A percentile compares a stretch with the other conserved stretches of the same genome.
Conservation (phyloP, 1,140 invertebrate genomes). For the Marisa cornuarietis region DNA sequence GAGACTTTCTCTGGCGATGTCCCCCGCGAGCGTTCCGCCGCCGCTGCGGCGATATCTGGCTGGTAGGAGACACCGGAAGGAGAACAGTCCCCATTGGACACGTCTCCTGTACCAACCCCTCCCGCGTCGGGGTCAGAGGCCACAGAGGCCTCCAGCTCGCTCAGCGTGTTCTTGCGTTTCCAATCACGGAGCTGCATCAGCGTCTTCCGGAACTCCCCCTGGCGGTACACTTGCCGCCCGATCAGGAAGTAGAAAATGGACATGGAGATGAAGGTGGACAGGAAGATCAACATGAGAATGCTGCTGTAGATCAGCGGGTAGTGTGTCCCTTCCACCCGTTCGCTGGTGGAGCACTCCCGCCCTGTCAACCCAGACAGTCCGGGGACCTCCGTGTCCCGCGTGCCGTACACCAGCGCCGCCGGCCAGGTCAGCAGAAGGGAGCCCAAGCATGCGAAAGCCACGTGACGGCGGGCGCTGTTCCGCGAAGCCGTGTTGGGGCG, state of each 20-base stretch:
- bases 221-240: conserved; percentile 32
- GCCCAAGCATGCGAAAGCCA: conserved; percentile 29
- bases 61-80: conserved; percentile 23
- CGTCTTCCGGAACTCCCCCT: conserved; percentile 36
- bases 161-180: conserved; percentile 7
- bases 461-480: conserved; percentile 8
- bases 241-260: conserved; percentile 39
- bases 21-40: conserved; percentile 9
- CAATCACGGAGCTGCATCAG: conserved; percentile 22
- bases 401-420: conserved; percentile 45
- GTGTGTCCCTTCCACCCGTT: conserved; percentile 31
- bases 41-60: conserved; percentile 28
- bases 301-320: conserved; percentile 31
- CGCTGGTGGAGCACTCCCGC: conserved; percentile 41
- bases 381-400: conserved; percentile 26
- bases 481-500: conserved; percentile 32
- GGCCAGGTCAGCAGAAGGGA: conserved; percentile 45
- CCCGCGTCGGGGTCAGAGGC: conserved; percentile 14
- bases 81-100: conserved; percentile 1
- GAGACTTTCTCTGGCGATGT: not conserved
- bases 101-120: conserved; percentile 18
- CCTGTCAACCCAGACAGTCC: conserved; percentile 32
- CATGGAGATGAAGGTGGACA: conserved; percentile 36
- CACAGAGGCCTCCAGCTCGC: conserved; percentile 26
- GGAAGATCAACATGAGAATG: conserved; percentile 30